Base-by-base conservation (phyloP, 2,888 invertebrate species). In the Himalopsyche kuldschensis region DNA sequence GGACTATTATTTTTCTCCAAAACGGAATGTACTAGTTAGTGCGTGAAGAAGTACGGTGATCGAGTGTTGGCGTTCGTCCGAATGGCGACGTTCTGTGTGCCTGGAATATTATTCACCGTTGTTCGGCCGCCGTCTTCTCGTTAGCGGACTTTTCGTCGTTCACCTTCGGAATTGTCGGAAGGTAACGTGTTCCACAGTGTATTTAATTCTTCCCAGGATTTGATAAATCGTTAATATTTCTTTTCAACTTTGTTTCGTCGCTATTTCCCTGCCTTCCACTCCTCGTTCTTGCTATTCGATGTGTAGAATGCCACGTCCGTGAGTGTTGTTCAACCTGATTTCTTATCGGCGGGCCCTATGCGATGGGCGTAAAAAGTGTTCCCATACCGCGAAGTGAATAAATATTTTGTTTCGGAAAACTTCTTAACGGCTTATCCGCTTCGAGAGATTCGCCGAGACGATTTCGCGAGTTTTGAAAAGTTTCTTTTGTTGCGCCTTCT, bases 41-140 rank as follows among this genome's bases (percentile, higher is more conserved):
- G 80, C 63, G 76, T 48, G 24, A 69, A 78, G 80, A 81, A 82
- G 82, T 81, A 75, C 75, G 69, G 77, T 81, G 78, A 24, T 55
- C 41, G 30, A 76, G 80, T 83, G 80, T 55, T 55, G 55, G 55
- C 55, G 79, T 46, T 55, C 24, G 80, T 81, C 77, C 77, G 78
- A 83, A 84, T 84, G 84, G 84, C 84, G 84, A 84, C 84, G 84
- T 84, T 84, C 79, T 79, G 31, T 81, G 81, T 84, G 84, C 75
- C 78, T 75, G 84, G 84, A 84, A 69, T 84, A 81, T 77, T 83
- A 80, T 84, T 84, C 84, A 81, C 81, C 84, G 84, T 80, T 84
- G 84, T 78, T 81, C 84, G 84, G 78, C 84, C 83, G 79, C 48
- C 80, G 84, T 63, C 81, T 69, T 75, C 75, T 81, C 75, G 83